Evolutionary conservation across 2,797 vertebrate species (phyloP).

Genomic region (Peromyscus nudipes): DNA sequence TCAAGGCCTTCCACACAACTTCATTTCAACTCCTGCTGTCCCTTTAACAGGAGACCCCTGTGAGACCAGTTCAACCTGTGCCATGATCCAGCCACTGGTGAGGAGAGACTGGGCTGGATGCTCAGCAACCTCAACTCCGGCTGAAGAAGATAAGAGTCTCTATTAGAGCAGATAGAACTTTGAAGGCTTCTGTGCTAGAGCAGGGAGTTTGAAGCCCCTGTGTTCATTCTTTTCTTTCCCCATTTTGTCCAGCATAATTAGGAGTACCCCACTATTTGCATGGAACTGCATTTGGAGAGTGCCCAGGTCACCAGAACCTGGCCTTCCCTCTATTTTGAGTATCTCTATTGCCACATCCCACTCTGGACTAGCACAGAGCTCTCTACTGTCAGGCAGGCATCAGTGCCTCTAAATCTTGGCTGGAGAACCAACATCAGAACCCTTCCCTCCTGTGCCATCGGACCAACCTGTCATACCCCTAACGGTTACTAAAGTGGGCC

Average conservation of each 20-base stretch:
- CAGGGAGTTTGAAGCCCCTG: not conserved
- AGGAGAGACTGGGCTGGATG: no score
- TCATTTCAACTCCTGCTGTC: not conserved
- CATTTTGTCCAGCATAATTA: not conserved
- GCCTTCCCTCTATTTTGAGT: not conserved
- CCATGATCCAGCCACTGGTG: not conserved
- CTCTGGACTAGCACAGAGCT: not conserved
- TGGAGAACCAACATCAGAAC: not conserved
- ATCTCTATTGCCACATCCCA: not conserved
- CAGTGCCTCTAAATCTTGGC: not conserved
- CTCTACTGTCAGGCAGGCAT: no score
- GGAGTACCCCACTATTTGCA: no score
- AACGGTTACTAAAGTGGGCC: accelerated
- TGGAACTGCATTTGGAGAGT: not conserved
- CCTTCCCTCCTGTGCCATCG: not conserved
- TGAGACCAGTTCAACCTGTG: not conserved
- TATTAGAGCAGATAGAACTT: not conserved
- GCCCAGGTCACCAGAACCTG: not conserved
- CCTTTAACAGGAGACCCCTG: not conserved
- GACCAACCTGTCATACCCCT: not conserved
- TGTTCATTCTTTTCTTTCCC: not conserved
- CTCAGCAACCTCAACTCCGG: not conserved
- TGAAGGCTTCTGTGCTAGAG: not conserved
- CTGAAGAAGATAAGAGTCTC: not conserved
- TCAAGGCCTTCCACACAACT: not conserved